These are phyloP conservation scores for Procambarus clarkii DNA, from an alignment of 1,140 invertebrate genomes.

Conservation along the genomic window DNA sequence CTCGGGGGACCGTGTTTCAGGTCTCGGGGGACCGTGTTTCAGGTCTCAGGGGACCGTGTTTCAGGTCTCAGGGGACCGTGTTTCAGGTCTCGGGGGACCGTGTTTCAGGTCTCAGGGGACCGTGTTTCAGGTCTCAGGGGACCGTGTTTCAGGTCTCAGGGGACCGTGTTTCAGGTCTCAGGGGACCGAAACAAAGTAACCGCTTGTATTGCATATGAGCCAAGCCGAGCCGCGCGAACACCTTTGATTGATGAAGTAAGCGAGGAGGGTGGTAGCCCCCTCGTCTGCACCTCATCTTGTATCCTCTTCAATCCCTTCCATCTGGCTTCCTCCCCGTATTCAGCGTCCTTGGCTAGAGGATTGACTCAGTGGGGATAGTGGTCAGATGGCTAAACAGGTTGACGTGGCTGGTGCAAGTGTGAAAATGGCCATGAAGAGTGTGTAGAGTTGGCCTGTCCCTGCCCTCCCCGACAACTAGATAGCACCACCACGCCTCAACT, in stretches of 20 bases:
- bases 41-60: too few relatives aligned
- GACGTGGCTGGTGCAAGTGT: slow-evolving; percentile 16
- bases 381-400: neutral
- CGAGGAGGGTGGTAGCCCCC: neutral
- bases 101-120: too few relatives aligned
- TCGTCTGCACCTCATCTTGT: neutral
- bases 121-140: neutral
- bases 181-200: neutral
- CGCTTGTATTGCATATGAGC: slow-evolving; percentile 10
- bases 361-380: neutral
- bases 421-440: slow-evolving; percentile 22
- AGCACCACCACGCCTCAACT: slow-evolving; percentile 46
- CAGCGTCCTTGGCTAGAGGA: neutral
- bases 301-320: neutral
- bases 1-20: too few relatives aligned
- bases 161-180: neutral
- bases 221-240: neutral
- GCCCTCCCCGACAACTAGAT: slow-evolving; percentile 11
- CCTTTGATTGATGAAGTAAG: neutral
- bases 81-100: too few relatives aligned
- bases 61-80: too few relatives aligned
- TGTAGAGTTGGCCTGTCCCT: neutral
- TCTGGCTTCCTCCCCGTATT: neutral
- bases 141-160: neutral
- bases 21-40: too few relatives aligned